Conservation (phyloP, 1,140 invertebrate species). For the Melanaphis sacchari region DNA sequence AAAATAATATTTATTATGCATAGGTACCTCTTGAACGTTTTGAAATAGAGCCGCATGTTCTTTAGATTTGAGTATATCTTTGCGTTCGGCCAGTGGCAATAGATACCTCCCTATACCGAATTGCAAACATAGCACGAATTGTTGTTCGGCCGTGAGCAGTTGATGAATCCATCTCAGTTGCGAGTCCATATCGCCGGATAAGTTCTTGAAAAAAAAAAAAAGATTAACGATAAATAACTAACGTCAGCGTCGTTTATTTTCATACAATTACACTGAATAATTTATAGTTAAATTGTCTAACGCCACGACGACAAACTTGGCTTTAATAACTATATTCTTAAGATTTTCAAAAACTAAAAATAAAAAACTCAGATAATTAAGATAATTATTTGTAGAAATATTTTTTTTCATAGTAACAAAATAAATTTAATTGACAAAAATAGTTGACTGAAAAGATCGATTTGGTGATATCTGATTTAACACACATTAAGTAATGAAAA, state of each 20-base stretch:
- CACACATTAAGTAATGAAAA: too few relatives aligned
- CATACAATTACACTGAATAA: background rate
- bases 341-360: background rate
- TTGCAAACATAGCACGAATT: slow-evolving; percentile 76
- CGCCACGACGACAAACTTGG: too few relatives aligned
- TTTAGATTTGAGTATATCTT: slow-evolving; percentile 74
- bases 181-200: slow-evolving; percentile 36
- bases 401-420: too few relatives aligned
- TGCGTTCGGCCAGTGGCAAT: slow-evolving; percentile 73
- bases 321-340: background rate
- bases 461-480: too few relatives aligned
- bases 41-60: slow-evolving; percentile 82
- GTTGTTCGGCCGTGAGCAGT: slow-evolving; percentile 73
- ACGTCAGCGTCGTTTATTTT: background rate
- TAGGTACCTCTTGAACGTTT: slow-evolving; percentile 77
- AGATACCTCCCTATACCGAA: slow-evolving; percentile 78
- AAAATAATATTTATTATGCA: background rate
- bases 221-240: background rate
- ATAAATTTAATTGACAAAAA: too few relatives aligned
- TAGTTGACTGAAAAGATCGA: too few relatives aligned
- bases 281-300: background rate
- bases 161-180: slow-evolving; percentile 61
- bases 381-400: too few relatives aligned
- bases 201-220: slow-evolving; percentile 32
- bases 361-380: too few relatives aligned